Base-by-base conservation (phyloP, 2,113 vertebrate genomes). In the Tapirus terrestris region DNA sequence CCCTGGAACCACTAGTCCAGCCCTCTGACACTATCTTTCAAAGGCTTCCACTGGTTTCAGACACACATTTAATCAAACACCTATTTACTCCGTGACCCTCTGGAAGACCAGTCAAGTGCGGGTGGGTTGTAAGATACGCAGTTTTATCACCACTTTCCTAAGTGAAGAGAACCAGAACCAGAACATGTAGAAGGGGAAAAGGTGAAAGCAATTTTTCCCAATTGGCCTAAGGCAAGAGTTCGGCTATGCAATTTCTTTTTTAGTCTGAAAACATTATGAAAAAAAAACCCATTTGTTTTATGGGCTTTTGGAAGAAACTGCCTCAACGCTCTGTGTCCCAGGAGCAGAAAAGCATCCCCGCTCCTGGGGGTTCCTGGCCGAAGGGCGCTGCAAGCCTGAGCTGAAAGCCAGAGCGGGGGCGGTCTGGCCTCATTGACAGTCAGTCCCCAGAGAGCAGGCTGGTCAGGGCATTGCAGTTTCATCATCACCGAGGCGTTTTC, bases 31-130 rank as follows among this genome's bases (percentile, higher is more conserved):
- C 39, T 80, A 63, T 89, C 97, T 96, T 95, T 96, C 96, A 80
- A 70, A 96, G 61, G 61, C 67, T 96, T 85, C 92, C 91, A 87
- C 45, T n/a, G 21, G 45, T 96, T 94, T 83, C 93, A 95, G 96
- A 97, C 93, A 96, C 79, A 43, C 56, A 73, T 95, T 97, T 97
- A 96, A 97, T 97, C 97, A 97, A 95, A 97, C 97, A 98, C 90
- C 92, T 97, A 95, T 93, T 93, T 93, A 86, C 89, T 96, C 86
- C 2, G 23, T 80, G 96, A 97, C 94, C 97, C 65, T 56, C 92
- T 90, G 56, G 87, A 98, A 97, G 76, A 89, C 75, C 87, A 96
- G 97, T 96, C 96, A 97, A 97, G 96, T 87, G 96, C 95, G 63
- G 48, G 96, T 90, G 70, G 93, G 27, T 94, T 95, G 91, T 93